phyloP scores from a whole-genome alignment of 53 echinoderm and acorn worm species.

The Paracentrotus lividus region DNA sequence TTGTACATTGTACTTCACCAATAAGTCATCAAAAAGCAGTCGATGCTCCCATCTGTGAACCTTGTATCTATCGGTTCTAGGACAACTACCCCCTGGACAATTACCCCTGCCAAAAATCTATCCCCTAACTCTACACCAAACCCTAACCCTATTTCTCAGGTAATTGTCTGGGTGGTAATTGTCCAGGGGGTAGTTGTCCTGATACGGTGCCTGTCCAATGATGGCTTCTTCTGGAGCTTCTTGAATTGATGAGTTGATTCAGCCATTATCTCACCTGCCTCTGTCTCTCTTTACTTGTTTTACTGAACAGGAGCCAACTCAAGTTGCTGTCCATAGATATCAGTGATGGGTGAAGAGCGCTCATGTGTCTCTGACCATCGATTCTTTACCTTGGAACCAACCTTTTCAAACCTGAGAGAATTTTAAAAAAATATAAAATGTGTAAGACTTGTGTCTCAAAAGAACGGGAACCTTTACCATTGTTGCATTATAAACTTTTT shows the following conservation, averaged over 20 bases:
- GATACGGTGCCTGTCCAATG: not conserved
- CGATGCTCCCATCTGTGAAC: no score
- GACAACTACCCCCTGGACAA: no score
- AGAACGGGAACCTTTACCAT: no score
- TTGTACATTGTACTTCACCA: not conserved
- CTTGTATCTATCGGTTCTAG: no score
- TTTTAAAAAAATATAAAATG: not conserved
- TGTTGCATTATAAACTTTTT: no score
- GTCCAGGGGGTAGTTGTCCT: not conserved
- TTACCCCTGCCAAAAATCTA: no score
- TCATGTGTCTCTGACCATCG: slow-evolving; percentile 61
- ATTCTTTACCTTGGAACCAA: slow-evolving; percentile 44
- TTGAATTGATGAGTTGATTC: slow-evolving; percentile 32
- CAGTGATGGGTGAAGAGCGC: slow-evolving; percentile 48
- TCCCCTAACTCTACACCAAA: no score
- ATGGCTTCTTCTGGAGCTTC: not conserved
- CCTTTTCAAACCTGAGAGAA: slow-evolving; percentile 57
- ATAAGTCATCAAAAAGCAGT: not conserved
- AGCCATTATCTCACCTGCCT: not conserved
- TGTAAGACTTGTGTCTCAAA: not conserved
- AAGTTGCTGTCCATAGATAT: not conserved
- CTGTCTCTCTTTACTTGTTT: not conserved
- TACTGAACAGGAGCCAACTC: slow-evolving; percentile 40
- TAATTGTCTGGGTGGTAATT: no score
- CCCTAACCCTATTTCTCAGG: no score